Percentiles rank a stretch among this genome's conserved stretches.
Evolutionary conservation across 2,797 vertebrate genomes (phyloP).

Genomic region (Siniperca undulata): DNA sequence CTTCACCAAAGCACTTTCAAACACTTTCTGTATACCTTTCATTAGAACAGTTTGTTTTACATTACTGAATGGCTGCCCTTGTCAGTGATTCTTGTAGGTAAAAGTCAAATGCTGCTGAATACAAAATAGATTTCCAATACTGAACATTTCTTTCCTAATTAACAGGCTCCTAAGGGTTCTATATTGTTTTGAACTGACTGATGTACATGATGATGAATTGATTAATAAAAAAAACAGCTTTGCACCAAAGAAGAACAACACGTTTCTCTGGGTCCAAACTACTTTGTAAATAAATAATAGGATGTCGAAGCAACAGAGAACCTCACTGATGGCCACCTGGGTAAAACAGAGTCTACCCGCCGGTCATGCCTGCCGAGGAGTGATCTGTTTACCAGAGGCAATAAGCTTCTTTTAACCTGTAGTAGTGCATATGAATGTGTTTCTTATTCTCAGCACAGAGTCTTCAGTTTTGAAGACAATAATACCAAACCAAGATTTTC

Average conservation of each 20-base stretch:
- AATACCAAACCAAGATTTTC: constrained; percentile 1
- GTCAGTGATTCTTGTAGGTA: constrained; percentile 48
- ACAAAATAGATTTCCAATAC: constrained; percentile 54
- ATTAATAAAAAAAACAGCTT: constrained; percentile 21
- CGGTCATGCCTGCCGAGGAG: constrained; percentile 29
- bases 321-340: constrained; percentile 15
- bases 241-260: not conserved
- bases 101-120: constrained; percentile 63
- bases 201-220: constrained; percentile 22
- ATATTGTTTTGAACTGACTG: constrained; percentile 35
- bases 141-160: constrained; percentile 44
- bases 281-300: constrained; percentile 32
- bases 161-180: constrained; percentile 17
- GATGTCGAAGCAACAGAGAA: constrained; percentile 24
- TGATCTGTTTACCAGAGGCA: constrained; percentile 39
- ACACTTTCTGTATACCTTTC: constrained; percentile 38
- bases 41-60: constrained; percentile 54
- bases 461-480: constrained; percentile 15
- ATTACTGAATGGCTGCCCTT: constrained; percentile 61
- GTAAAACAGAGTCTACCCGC: constrained; percentile 39
- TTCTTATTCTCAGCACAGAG: constrained; percentile 8
- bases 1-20: constrained; percentile 2
- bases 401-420: constrained; percentile 30
- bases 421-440: constrained; percentile 16
- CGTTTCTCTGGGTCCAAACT: constrained; percentile 5